Base-by-base conservation (phyloP, 37 sponge, comb jelly and placozoan genomes). In the Halichondria panicea region DNA sequence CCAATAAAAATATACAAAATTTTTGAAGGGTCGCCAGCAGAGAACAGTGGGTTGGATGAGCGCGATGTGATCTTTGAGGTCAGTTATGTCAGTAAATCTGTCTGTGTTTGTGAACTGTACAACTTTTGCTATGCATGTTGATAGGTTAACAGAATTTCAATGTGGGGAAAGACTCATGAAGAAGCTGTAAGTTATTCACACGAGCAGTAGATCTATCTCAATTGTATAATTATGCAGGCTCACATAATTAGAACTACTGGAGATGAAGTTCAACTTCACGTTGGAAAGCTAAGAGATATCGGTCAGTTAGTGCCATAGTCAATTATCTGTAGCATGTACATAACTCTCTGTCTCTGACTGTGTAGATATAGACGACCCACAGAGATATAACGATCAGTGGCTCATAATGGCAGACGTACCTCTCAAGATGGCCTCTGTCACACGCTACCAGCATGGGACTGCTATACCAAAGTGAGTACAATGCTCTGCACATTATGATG, bases 1-100 rank as follows among this genome's bases (percentile, higher is more conserved):
- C 89, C 96, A 22, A 82, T 95, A 22, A 84, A 82, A 0, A 72
- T 95, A 4, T 74, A 87, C 35, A 88, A 76, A 78, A 82, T 95
- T 45, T 39, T 81, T 39, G 70, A 73, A 33, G 85, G 79, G 21
- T 81, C 87, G 53, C 85, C 92, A 37, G 36, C 57, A 6, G 34
- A 11, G 34, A 58, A 44, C 41, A 59, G 58, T 35, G 28, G 55
- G 36, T 41, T 78, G 0, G 44, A 78, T 11, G 66, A 55, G 19
- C 3, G 41, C 21, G 46, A 78, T 68, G 59, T 78, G 13, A 35
- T 78, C 6, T 31, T 78, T 12, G 35, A 57, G 42, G 79, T 77
- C 32, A 63, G 54, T 64, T 41, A 7, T n/a, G n/a, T n/a, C n/a
- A 34, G 19, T 42, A 68, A 35, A 11, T 18, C 18, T 43, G 42